These are phyloP conservation scores for Mus spretus DNA, from an alignment of 2,797 vertebrate genomes.

Conservation along the genomic window DNA sequence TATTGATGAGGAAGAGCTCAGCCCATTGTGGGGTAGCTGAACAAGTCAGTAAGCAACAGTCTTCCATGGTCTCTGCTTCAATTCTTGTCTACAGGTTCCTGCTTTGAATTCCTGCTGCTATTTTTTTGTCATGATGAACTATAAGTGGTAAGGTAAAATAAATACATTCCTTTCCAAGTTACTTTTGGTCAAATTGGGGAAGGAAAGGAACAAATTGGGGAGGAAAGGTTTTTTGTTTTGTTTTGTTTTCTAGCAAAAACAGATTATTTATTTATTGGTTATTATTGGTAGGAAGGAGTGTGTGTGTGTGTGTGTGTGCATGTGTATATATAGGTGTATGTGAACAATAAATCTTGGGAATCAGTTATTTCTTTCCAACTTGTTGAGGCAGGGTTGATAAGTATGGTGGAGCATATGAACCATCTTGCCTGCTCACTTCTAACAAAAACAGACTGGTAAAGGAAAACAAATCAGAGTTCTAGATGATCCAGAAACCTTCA, in stretches of 20 bases:
- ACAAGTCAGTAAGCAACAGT: not conserved
- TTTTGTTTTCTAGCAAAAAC: not conserved
- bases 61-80: not conserved
- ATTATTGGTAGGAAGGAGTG: not conserved
- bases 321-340: not conserved
- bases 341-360: not conserved
- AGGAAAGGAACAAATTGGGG: too few relatives aligned
- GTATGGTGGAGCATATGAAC: too few relatives aligned
- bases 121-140: not conserved
- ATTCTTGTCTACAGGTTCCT: not conserved
- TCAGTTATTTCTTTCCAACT: not conserved
- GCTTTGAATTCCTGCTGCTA: not conserved
- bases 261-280: not conserved
- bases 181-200: not conserved
- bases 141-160: not conserved
- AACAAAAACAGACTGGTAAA: not conserved
- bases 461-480: not conserved
- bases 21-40: not conserved
- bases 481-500: not conserved
- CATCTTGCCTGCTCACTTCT: not conserved
- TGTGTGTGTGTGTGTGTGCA: fast-evolving
- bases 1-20: not conserved
- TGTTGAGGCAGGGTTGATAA: too few relatives aligned
- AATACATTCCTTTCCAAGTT: not conserved
- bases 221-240: too few relatives aligned